Conservation (phyloP, 2,888 invertebrate genomes). For the Cephus runcator region DNA sequence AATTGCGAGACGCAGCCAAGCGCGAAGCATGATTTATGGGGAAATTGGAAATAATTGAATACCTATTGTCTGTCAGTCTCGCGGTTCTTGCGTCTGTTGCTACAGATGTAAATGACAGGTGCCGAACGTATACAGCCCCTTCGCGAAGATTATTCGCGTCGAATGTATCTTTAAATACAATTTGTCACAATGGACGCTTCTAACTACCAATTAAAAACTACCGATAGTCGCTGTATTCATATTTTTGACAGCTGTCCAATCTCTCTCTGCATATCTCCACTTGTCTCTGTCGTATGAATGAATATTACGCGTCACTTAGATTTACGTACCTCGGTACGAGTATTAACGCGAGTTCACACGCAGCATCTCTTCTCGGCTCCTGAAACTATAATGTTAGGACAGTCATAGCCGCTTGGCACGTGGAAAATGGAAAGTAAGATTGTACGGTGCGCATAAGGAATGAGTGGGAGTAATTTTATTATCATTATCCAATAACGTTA, state of each 20-base stretch:
- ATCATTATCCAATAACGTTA: neutral
- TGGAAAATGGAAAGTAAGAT: neutral
- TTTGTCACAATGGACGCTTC: neutral
- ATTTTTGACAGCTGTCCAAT: neutral
- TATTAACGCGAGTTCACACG: neutral
- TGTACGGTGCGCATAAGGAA: neutral
- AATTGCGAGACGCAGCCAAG: slow-evolving; percentile 35
- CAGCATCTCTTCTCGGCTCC: neutral
- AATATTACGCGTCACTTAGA: neutral
- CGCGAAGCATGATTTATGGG: slow-evolving; percentile 42
- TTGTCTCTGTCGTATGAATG: neutral
- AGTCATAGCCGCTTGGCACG: neutral
- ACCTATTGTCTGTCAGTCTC: neutral
- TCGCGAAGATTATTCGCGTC: slow-evolving; percentile 9
- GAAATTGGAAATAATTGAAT: slow-evolving; percentile 39
- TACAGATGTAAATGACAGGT: neutral
- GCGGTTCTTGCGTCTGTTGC: neutral
- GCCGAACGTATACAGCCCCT: neutral
- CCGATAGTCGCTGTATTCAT: neutral
- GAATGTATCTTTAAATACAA: neutral
- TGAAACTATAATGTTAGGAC: neutral
- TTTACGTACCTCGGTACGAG: neutral
- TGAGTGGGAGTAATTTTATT: neutral
- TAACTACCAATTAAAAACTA: neutral
- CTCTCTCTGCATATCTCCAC: too few species aligned